Base-by-base conservation (phyloP, 2,113 vertebrate species). In the Lagopus muta region DNA sequence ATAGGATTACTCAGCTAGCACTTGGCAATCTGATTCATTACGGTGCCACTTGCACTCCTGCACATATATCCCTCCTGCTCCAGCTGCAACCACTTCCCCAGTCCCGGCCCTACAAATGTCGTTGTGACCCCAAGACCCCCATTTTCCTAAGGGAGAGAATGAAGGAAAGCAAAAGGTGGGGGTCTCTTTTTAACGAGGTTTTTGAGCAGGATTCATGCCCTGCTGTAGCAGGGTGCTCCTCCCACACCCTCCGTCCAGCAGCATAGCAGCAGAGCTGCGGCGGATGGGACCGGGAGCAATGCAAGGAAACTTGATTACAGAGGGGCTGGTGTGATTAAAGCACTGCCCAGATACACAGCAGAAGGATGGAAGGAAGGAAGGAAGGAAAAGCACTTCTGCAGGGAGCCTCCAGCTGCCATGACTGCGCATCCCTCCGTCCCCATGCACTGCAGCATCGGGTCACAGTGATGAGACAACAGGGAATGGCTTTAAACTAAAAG, bases 21-120 rank as follows among this genome's bases (percentile, higher is more conserved):
- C 58, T 86, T 87, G 61, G 73, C 86, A 86, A 69, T 89, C 73
- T 60, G 79, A 83, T 83, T 90, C 69, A 66, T 90, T 50, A 47
- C 32, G 78, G 80, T 62, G 73, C 69, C 43, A 20, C 83, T 74
- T 21, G 62, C 43, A 6, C 30, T 22, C 57, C 52, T 21, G 25
- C 22, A 5, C n/a, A 40, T 8, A 30, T 55, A 30, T 10, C 16
- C 6, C 42, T 25, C 30, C 90, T 71, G 5, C 38, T 16, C 1
- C 8, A 13, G 55, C 60, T 64, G 47, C 57, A 62, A 50, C 11
- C 14, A 77, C 55, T 72, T 67, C 4, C 22, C 30, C 55, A 57
- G 6, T 11, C 55, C 55, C 19, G 30, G 52, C 52, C 27, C 52
- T 54, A 54, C 27, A 30, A 17, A 10, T 1, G 4, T 4, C 61